Conservation (phyloP, 1,140 invertebrate genomes). For the Sycophaga agraensis region DNA sequence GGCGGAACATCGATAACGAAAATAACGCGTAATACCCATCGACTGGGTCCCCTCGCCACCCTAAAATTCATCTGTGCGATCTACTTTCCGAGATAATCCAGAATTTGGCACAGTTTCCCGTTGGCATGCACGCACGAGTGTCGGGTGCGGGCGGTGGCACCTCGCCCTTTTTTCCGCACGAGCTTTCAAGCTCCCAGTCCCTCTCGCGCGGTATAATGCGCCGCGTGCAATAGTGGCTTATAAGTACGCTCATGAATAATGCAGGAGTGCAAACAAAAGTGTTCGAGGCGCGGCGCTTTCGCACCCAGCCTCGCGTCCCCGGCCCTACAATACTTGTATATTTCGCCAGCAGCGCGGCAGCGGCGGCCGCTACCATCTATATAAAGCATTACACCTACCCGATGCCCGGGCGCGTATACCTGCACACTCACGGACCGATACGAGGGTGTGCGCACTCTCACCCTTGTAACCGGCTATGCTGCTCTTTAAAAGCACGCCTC, state of each 20-base stretch:
- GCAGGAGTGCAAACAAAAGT: slow-evolving; percentile 48
- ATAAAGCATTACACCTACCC: slow-evolving; percentile 26
- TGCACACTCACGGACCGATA: too few relatives aligned
- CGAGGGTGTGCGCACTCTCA: too few relatives aligned
- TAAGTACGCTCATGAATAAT: slow-evolving; percentile 55
- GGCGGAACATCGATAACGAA: slow-evolving; percentile 4
- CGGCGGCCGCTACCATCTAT: slow-evolving; percentile 11
- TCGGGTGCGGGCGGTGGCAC: background rate
- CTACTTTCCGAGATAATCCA: slow-evolving; percentile 9
- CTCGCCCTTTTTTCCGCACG: background rate
- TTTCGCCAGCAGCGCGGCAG: slow-evolving; percentile 42
- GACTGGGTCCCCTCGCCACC: background rate
- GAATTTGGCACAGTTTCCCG: slow-evolving; percentile 3
- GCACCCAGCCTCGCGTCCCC: slow-evolving; percentile 28
- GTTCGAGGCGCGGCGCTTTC: slow-evolving; percentile 24
- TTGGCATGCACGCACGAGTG: too few relatives aligned
- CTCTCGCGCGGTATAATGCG: slow-evolving; percentile 24
- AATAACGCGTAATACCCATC: background rate
- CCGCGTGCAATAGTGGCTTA: slow-evolving; percentile 46
- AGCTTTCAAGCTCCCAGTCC: background rate
- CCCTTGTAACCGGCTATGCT: too few relatives aligned
- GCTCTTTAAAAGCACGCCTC: too few relatives aligned
- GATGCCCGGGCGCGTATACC: too few relatives aligned
- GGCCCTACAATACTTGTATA: slow-evolving; percentile 45
- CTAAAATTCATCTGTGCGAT: slow-evolving; percentile 1